Evolutionary conservation across 2,888 invertebrate species (phyloP), one percentile per base, ranked within the genome.

Genomic region (Sarcophaga carnaria): DNA sequence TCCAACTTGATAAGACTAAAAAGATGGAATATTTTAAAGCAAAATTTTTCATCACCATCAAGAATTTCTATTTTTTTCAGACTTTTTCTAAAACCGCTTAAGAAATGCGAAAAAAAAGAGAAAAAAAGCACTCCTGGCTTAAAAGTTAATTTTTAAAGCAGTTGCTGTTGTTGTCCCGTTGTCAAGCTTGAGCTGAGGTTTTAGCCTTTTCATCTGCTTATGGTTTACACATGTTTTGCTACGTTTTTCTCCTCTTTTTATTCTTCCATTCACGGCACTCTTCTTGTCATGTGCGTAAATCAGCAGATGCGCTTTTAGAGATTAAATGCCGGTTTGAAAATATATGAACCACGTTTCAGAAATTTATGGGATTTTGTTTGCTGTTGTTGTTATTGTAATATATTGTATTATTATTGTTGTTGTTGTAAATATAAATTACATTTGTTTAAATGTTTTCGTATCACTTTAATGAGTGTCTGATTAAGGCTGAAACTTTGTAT

Each of bases 231-330:
- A 67, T 67, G 47, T 60, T 77, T 80, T 64, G 47, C 59, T 75
- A 60, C 70, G 5, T 14, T 54, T 54, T 12, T 49, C 3, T 17
- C 17, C 17, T 14, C 5, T 54, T 17, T 14, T 14, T 14, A 4
- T 54, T 54, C 54, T 54, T 54, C 4, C 17, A 54, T 75, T 70
- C 37, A 37, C 37, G 37, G 37, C 37, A 37, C 37, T 37, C 37
- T 20, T 75, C 87, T 88, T 88, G 89, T 88, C 87, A 88, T 63
- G 75, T 87, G 89, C 88, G 89, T 89, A 89, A 89, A 89, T 89
- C 88, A 89, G 87, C 83, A 89, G 89, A 89, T 89, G 88, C 85
- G 88, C 89, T 88, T 87, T 89, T 74, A 81, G 77, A 86, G 89
- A 88, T 89, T 88, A 88, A 88, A 74, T 88, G 86, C 87, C 81